phyloP scores from a whole-genome alignment of 2,797 vertebrate species.

The Fistularia tabacaria region DNA sequence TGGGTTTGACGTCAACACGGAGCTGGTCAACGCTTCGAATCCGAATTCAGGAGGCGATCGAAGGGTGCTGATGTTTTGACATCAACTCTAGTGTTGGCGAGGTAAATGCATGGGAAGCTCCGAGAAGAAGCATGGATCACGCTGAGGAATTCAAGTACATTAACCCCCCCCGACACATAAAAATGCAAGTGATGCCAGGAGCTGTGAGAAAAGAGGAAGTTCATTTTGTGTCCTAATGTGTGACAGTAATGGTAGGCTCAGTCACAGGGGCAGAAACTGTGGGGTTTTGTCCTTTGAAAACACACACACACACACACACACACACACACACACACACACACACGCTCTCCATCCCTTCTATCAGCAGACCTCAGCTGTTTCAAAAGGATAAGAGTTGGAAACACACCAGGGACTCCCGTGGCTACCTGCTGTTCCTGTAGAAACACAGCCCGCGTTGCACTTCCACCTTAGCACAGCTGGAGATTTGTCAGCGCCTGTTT shows the following conservation, averaged over 20 bases:
- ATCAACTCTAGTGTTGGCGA: too few relatives aligned
- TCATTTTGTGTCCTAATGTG: conserved; percentile 28
- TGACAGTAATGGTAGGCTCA: conserved; percentile 31
- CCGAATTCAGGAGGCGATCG: too few relatives aligned
- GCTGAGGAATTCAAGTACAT: too few relatives aligned
- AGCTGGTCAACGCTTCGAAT: too few relatives aligned
- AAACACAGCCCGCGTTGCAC: conserved; percentile 57
- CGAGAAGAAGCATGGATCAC: too few relatives aligned
- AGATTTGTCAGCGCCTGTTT: conserved; percentile 17
- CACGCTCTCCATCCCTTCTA: conserved; percentile 39
- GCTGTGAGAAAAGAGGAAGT: conserved; percentile 35
- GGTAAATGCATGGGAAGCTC: too few relatives aligned
- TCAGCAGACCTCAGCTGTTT: conserved; percentile 65
- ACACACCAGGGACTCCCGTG: conserved; percentile 58
- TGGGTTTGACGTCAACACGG: too few relatives aligned
- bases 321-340: conserved; percentile 14
- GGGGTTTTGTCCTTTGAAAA: conserved; percentile 42
- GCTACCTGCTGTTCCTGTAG: conserved; percentile 70
- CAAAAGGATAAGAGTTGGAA: conserved; percentile 57
- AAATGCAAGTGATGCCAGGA: conserved; percentile 22
- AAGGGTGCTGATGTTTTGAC: too few relatives aligned
- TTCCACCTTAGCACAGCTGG: conserved; percentile 54
- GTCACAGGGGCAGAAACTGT: conserved; percentile 29
- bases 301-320: conserved; percentile 1
- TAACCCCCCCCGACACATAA: too few relatives aligned